Evolutionary conservation across 2,797 vertebrate genomes (phyloP).

Genomic region (Silurus aristotelis): DNA sequence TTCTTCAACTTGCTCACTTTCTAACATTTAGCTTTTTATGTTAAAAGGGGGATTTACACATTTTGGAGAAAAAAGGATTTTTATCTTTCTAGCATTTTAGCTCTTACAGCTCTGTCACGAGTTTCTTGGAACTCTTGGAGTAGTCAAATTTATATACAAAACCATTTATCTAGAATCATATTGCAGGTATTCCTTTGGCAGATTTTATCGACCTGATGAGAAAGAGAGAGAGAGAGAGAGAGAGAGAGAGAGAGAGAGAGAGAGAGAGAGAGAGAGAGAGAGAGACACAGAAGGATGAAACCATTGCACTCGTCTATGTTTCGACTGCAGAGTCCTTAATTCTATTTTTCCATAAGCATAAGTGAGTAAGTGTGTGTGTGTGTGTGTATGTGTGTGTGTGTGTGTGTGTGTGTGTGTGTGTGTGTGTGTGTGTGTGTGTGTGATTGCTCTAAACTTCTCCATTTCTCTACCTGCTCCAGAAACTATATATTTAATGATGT

Average conservation of each 20-base stretch:
- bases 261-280: no score
- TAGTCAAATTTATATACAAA: not conserved
- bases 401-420: not conserved
- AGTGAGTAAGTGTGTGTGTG: not conserved
- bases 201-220: conserved; percentile 12
- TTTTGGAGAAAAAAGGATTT: not conserved
- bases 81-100: not conserved
- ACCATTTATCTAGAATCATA: not conserved
- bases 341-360: not conserved
- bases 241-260: no score
- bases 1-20: no score
- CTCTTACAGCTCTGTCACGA: not conserved
- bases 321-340: not conserved
- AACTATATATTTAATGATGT: conserved; percentile 44
- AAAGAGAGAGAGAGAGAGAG: not conserved
- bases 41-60: not conserved
- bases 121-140: not conserved
- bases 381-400: conserved; percentile 12
- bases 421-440: conserved; percentile 10
- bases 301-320: not conserved
- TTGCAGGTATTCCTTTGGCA: conserved; percentile 2
- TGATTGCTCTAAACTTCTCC: conserved; percentile 9
- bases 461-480: not conserved
- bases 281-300: not conserved
- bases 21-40: no score